Percentiles rank a stretch among this genome's conserved stretches.
Evolutionary conservation across 2,888 invertebrate genomes (phyloP).

Genomic region (Biston stratarius): DNA sequence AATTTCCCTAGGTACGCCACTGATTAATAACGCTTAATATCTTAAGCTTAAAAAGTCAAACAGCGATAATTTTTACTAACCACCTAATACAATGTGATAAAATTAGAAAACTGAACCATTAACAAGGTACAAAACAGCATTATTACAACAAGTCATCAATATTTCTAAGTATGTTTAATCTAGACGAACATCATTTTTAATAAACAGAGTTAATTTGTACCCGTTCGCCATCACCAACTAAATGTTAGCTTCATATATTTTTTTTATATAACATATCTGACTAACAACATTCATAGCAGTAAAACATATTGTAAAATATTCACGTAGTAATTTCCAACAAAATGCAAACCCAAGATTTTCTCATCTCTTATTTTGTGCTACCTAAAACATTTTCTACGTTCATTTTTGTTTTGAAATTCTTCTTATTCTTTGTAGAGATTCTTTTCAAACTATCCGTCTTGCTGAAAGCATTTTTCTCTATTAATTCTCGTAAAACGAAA

Average conservation of each 20-base stretch:
- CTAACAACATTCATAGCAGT: neutral
- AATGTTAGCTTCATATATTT: constrained; percentile 6
- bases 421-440: constrained; percentile 9
- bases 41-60: neutral
- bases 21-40: constrained; percentile 21
- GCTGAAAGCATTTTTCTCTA: neutral
- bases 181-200: neutral
- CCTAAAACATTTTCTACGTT: neutral
- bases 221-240: constrained; percentile 19
- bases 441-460: constrained; percentile 8
- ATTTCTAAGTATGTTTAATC: too few relatives aligned
- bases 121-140: constrained; percentile 3
- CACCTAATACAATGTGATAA: constrained; percentile 17
- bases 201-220: neutral
- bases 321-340: neutral
- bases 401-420: constrained; percentile 1
- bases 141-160: neutral
- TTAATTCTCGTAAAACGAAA: constrained; percentile 10
- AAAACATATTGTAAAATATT: neutral
- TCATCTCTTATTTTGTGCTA: neutral
- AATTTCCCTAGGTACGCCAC: constrained; percentile 12
- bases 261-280: too few relatives aligned
- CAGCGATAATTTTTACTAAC: constrained; percentile 2
- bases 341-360: neutral
- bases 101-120: neutral